Base-by-base conservation (phyloP, 2,113 vertebrate species). In the Telmatochromis sp. region DNA sequence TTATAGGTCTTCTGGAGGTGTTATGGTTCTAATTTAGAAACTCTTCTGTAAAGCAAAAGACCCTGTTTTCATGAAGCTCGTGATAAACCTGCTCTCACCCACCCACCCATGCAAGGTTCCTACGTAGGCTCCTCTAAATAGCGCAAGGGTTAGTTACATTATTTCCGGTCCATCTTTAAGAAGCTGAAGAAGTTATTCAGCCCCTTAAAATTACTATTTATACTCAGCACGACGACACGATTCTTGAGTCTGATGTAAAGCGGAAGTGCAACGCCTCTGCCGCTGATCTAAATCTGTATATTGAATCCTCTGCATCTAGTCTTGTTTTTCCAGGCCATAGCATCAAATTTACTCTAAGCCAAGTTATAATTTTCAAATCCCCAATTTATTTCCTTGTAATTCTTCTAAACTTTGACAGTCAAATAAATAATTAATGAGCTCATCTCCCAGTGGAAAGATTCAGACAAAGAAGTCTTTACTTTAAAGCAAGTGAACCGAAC, bases 1-100 rank as follows among this genome's bases (percentile, higher is more conserved):
- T 89, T 82, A 75, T 65, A 23, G 63, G 63, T 81, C 26, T 40
- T 91, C 78, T 86, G 89, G 83, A 86, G 91, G 93, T 87, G 92
- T 93, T 80, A 35, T 83, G 85, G 57, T 53, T 84, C 90, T 51
- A 65, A 92, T 89, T 89, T 91, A 80, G 80, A 28, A 82, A 17
- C 54, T 54, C 23, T 51, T 40, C 57, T 73, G 12, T 80, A 81
- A 85, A 49, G 54, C 53, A 83, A 75, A 75, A 88, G 85, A 55
- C 82, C 65, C 85, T 58, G n/a, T 40, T 79, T 58, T 28, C 26
- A 40, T 75, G 60, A 82, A 87, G 84, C 23, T 75, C 78, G 26
- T 26, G 84, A 91, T 60, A 90, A 83, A 89, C 65, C 75, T 57
- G 53, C 83, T 87, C 86, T 90, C 89, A 81, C 53, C 81, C 90